Evolutionary conservation across 2,888 invertebrate species (phyloP), one percentile per base, ranked within the genome.

Genomic region (Pterostichus madidus): DNA sequence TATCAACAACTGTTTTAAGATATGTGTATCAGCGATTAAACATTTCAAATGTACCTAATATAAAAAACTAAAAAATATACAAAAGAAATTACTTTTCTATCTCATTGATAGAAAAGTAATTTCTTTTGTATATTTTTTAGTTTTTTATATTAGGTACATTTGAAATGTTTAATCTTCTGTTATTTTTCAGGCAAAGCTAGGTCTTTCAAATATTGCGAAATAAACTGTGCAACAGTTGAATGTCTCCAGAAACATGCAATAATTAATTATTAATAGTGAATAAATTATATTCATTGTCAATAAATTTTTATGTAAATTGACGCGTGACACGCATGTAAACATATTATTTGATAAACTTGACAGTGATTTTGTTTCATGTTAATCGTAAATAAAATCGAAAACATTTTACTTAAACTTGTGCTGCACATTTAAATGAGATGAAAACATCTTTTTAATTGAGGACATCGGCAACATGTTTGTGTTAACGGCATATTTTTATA

Each of bases 301-400:
- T 44, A 44, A 71, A 11, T 7, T 44, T 10, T n/a, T 71, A 71
- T 52, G 5, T 13, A n/a, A 8, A 39, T n/a, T 8, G 39, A 44
- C 10, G 11, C 39, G 15, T 71, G 68, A 46, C 44, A 71, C 39
- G 39, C 68, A 39, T 44, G n/a, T 44, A 44, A 71, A 44, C 17
- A 44, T 5, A 44, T n/a, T 56, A 31, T 71, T 44, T 71, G 44
- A 71, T 71, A 64, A 64, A 64, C n/a, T 64, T 35, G 64, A 64
- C 64, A 64, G 64, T 64, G 64, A 71, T 71, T 71, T 71, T 71
- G 44, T 71, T 39, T 71, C 68, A 44, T 10, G 64, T 64, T 35
- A 6, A 13, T 31, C 35, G 44, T 71, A 15, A 44, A 44, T 71
- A 44, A 71, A 15, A 71, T 15, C 11, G 68, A 44, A 71, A 71